A percentile compares a stretch with the other conserved stretches of the same genome.
These are phyloP conservation scores for Chaetodon trifasciatus DNA, from an alignment of 2,797 vertebrate genomes.

Conservation along the genomic window DNA sequence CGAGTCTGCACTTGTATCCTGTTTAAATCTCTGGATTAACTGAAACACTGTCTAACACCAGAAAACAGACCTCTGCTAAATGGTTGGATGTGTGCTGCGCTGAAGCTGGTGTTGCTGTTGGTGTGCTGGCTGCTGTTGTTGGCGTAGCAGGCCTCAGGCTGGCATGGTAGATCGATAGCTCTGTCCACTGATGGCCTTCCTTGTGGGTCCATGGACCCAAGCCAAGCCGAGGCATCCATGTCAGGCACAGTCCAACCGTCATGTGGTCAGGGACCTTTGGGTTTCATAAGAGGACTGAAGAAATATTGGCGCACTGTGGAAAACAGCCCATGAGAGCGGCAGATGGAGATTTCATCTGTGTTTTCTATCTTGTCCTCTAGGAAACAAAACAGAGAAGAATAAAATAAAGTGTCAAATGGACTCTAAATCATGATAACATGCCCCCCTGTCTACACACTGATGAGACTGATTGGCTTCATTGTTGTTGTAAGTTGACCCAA, in stretches of 20 bases:
- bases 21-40: slow-evolving; percentile 16
- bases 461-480: slow-evolving; percentile 30
- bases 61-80: slow-evolving; percentile 1
- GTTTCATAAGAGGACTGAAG: slow-evolving; percentile 49
- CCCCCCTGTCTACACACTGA: slow-evolving; percentile 11
- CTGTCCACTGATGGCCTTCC: slow-evolving; percentile 60
- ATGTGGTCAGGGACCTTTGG: slow-evolving; percentile 29
- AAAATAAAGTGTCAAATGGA: slow-evolving; percentile 6
- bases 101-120: slow-evolving; percentile 28
- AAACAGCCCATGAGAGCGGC: slow-evolving; percentile 21
- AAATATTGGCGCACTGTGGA: slow-evolving; percentile 8
- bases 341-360: slow-evolving; percentile 28
- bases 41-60: background rate
- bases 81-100: background rate
- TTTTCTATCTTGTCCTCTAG: slow-evolving; percentile 31
- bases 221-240: slow-evolving; percentile 49
- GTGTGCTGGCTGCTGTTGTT: slow-evolving; percentile 14
- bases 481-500: slow-evolving; percentile 46
- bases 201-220: slow-evolving; percentile 41
- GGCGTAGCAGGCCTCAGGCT: slow-evolving; percentile 45
- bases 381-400: slow-evolving; percentile 48
- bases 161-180: slow-evolving; percentile 61
- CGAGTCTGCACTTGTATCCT: slow-evolving; percentile 7
- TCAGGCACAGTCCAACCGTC: slow-evolving; percentile 49
- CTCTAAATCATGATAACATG: slow-evolving; percentile 1